A percentile compares a stretch with the other conserved stretches of the same genome.
Conservation (phyloP, 2,113 vertebrate species). For the Notarius lentiginosus region DNA sequence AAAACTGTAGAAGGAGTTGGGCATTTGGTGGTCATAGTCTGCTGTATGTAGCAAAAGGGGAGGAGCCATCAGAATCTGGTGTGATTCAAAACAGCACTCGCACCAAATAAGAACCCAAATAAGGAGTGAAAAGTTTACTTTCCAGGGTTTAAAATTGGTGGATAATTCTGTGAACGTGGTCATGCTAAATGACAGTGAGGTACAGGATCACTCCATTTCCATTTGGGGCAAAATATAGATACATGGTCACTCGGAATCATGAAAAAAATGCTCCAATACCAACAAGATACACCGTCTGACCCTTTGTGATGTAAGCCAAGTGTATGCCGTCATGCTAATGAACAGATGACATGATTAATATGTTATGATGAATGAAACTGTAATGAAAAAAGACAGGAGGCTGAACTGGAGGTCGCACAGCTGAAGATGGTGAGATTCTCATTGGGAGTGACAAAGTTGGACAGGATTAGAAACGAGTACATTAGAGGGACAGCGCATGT, state of each 20-base stretch:
- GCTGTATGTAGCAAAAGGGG: not conserved
- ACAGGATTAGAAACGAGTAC: too few species aligned
- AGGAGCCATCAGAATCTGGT: not conserved
- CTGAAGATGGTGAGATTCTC: too few species aligned
- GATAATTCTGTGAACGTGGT: too few species aligned
- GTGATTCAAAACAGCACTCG: not conserved
- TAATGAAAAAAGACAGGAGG: too few species aligned
- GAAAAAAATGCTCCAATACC: not conserved
- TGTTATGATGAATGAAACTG: too few species aligned
- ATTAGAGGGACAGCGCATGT: too few species aligned
- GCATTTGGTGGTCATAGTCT: not conserved
- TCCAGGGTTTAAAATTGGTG: not conserved
- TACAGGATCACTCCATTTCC: not conserved
- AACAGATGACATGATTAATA: not conserved
- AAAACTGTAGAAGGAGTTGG: too few species aligned
- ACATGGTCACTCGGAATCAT: not conserved
- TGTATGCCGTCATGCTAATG: not conserved
- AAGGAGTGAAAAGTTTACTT: not conserved
- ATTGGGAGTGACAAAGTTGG: too few species aligned
- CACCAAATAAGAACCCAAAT: not conserved
- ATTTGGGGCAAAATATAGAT: not conserved
- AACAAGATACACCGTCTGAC: not conserved
- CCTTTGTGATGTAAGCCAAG: not conserved
- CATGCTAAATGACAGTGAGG: not conserved
- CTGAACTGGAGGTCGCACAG: too few species aligned